phyloP scores from a whole-genome alignment of 2,888 invertebrate genomes.

The Lasioglossum malachurum region DNA sequence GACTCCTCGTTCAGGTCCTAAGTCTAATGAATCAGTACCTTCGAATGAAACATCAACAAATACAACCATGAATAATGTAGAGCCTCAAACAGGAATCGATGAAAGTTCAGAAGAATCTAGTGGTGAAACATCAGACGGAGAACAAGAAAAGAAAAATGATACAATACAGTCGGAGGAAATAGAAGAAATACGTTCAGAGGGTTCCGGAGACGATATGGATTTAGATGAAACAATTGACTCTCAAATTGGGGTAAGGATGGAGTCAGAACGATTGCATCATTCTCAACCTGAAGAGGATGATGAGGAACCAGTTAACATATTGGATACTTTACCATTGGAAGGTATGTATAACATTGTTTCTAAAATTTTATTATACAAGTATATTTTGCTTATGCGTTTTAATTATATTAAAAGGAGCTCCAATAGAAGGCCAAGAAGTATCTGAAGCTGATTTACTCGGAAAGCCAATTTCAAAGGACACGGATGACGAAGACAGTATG shows the following conservation, averaged over 20 bases:
- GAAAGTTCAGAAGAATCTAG: constrained; percentile 84
- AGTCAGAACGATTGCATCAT: constrained; percentile 75
- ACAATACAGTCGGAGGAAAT: constrained; percentile 76
- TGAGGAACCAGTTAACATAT: constrained; percentile 82
- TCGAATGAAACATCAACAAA: constrained; percentile 66
- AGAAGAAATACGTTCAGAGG: constrained; percentile 82
- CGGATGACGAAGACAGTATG: constrained; percentile 80
- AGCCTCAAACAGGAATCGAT: constrained; percentile 77
- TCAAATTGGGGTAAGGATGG: constrained; percentile 82
- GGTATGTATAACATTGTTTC: constrained; percentile 68
- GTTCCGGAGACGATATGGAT: constrained; percentile 83
- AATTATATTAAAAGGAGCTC: constrained; percentile 76
- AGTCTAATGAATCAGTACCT: constrained; percentile 70
- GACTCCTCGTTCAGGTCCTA: constrained; percentile 78
- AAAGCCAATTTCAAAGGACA: constrained; percentile 77
- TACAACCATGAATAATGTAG: constrained; percentile 71
- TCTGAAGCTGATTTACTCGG: constrained; percentile 82
- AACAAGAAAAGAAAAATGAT: constrained; percentile 77
- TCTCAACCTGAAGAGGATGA: constrained; percentile 79
- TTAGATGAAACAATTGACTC: constrained; percentile 83
- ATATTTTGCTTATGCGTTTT: constrained; percentile 15
- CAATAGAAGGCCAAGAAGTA: constrained; percentile 83
- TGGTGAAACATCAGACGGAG: constrained; percentile 83
- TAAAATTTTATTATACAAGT: constrained; percentile 10
- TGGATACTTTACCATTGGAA: constrained; percentile 82